phyloP scores from a whole-genome alignment of 1,140 invertebrate genomes.

The Branchinecta lindahli region DNA sequence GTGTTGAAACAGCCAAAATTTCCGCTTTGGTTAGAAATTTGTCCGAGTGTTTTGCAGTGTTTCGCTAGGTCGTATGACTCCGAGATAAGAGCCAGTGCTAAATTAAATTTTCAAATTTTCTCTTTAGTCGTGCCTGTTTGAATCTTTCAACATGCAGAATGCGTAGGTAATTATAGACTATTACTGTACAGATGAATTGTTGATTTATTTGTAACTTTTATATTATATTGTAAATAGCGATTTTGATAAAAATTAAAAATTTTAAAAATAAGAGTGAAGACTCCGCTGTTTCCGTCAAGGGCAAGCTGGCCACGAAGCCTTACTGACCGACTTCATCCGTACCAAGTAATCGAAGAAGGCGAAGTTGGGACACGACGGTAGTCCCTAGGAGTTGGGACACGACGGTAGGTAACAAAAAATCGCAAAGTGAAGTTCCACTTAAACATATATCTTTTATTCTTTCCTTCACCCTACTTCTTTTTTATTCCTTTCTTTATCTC shows the following conservation, averaged over 20 bases:
- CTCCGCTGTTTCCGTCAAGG: too few relatives aligned
- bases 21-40: background rate
- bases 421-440: too few relatives aligned
- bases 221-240: conserved; percentile 7
- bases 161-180: background rate
- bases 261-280: too few relatives aligned
- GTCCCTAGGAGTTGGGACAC: too few relatives aligned
- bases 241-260: conserved; percentile 10
- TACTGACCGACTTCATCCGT: too few relatives aligned
- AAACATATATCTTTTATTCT: too few relatives aligned
- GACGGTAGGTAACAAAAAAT: too few relatives aligned
- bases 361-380: too few relatives aligned
- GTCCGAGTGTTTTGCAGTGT: background rate
- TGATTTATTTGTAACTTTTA: conserved; percentile 10
- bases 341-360: too few relatives aligned
- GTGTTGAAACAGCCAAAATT: background rate
- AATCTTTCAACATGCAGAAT: background rate
- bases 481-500: too few relatives aligned
- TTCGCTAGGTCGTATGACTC: background rate
- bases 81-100: background rate
- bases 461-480: too few relatives aligned
- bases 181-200: background rate
- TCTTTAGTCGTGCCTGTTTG: background rate
- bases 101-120: background rate
- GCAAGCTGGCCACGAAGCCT: too few relatives aligned